Conservation (phyloP, 1,140 invertebrate genomes). For the Limonius californicus region DNA sequence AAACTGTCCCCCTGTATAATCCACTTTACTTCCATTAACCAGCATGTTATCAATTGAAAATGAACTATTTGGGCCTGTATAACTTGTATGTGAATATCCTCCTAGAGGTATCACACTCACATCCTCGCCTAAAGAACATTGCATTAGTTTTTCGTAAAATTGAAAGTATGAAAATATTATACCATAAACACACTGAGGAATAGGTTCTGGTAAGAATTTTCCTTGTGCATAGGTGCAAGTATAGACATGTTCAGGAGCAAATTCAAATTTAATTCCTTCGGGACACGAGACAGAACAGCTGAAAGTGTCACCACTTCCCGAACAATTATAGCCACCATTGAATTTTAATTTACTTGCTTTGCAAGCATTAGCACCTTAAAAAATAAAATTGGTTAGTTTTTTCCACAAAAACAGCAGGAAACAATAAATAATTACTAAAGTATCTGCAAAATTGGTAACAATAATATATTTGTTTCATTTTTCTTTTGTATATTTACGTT, state of each 20-base stretch:
- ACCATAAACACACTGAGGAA: constrained; percentile 73
- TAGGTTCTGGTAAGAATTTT: constrained; percentile 61
- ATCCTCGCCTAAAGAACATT: no score
- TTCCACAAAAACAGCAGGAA: no score
- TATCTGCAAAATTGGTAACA: no score
- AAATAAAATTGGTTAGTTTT: not conserved
- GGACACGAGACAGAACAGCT: constrained; percentile 67
- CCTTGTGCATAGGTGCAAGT: constrained; percentile 66
- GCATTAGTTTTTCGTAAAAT: no score
- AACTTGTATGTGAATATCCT: not conserved
- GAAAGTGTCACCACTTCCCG: constrained; percentile 54
- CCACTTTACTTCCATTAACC: no score
- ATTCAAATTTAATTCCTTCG: constrained; percentile 57
- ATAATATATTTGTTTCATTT: no score
- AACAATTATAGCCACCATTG: constrained; percentile 72
- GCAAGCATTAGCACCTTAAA: constrained; percentile 58
- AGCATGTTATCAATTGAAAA: no score
- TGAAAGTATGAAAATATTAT: constrained; percentile 42
- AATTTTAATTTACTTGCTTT: constrained; percentile 60
- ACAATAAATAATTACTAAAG: no score
- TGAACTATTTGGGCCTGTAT: no score
- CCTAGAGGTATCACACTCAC: not conserved
- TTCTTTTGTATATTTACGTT: not conserved
- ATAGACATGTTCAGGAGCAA: constrained; percentile 58
- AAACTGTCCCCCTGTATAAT: no score